Conservation (phyloP, 30 jellyfish, hydroid and myxozoan species). For the Chrysaora quinquecirrha region DNA sequence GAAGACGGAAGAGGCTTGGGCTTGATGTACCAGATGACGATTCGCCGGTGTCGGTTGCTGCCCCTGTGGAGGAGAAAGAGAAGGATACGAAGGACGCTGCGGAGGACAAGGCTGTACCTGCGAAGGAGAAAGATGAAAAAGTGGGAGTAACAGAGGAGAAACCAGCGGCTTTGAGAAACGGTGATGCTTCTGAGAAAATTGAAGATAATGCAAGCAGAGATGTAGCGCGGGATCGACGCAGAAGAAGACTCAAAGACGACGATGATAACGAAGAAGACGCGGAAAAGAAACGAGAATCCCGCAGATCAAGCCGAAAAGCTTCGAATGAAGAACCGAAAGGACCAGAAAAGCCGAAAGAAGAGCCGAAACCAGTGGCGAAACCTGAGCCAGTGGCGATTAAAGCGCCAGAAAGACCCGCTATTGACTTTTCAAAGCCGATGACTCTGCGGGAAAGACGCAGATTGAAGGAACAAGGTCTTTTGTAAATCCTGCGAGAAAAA, state of each 20-base stretch:
- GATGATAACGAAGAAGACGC: constrained; percentile 59
- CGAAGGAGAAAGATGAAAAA: neutral
- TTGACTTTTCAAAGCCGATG: constrained; percentile 63
- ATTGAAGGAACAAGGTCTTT: constrained; percentile 69
- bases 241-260: constrained; percentile 40
- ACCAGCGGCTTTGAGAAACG: neutral
- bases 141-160: neutral
- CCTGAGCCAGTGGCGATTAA: constrained; percentile 21
- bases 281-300: constrained; percentile 44
- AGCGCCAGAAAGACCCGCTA: constrained; percentile 54
- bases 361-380: constrained; percentile 46
- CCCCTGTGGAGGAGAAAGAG: neutral
- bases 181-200: neutral
- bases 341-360: constrained; percentile 43
- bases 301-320: constrained; percentile 47
- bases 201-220: constrained; percentile 47
- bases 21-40: constrained; percentile 22
- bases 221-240: constrained; percentile 50
- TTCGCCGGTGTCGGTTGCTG: neutral
- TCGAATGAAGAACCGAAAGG: neutral
- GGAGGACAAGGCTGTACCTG: neutral
- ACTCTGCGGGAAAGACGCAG: constrained; percentile 65
- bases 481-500: no score
- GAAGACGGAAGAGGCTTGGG: constrained; percentile 15
- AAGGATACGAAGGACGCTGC: neutral